Percentiles rank a stretch among this genome's conserved stretches.
phyloP scores from a whole-genome alignment of 2,888 invertebrate species.

The Hofmannophila pseudospretella region DNA sequence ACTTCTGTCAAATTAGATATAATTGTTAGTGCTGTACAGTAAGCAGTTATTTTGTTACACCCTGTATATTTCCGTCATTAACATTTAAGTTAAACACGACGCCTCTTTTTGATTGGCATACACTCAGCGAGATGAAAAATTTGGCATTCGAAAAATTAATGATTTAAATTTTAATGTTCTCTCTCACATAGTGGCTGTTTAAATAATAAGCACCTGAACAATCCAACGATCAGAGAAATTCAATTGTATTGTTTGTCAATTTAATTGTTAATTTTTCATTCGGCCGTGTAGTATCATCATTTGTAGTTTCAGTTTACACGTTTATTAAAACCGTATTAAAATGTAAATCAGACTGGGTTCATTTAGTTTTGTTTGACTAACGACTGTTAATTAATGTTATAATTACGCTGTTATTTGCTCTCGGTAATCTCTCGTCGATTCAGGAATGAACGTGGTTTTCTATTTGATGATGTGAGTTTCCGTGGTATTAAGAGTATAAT shows the following conservation, averaged over 20 bases:
- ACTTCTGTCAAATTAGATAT: too few species aligned
- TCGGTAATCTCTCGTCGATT: not conserved
- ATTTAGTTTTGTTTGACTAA: conserved; percentile 27
- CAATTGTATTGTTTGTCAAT: conserved; percentile 55
- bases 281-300: conserved; percentile 34
- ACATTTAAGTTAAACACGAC: conserved; percentile 1
- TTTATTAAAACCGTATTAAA: conserved; percentile 31
- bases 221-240: conserved; percentile 37
- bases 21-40: too few species aligned
- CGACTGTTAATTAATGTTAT: not conserved
- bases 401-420: not conserved
- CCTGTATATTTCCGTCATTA: conserved; percentile 3
- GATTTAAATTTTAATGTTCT: conserved; percentile 53
- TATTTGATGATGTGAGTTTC: not conserved
- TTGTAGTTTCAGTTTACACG: conserved; percentile 35
- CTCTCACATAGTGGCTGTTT: conserved; percentile 34
- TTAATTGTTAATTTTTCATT: conserved; percentile 55
- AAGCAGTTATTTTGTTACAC: not conserved
- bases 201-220: conserved; percentile 58
- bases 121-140: conserved; percentile 16
- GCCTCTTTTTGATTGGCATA: conserved; percentile 6
- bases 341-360: conserved; percentile 27
- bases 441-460: not conserved
- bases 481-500: too few species aligned
- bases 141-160: conserved; percentile 20